phyloP scores from a whole-genome alignment of 2,797 vertebrate species.

The Coracias cyanogaster region DNA sequence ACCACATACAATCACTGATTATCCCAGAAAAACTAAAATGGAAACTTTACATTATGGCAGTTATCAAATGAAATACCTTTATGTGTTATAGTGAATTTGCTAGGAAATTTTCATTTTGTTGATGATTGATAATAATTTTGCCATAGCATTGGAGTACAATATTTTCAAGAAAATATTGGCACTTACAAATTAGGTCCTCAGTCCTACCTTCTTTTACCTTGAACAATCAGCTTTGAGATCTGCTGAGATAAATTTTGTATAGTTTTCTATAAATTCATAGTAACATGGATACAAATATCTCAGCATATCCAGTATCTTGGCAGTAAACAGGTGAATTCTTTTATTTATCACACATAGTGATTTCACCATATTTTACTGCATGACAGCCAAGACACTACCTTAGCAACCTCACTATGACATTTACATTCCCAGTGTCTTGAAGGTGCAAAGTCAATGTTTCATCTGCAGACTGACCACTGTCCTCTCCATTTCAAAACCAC shows the following conservation, averaged over 20 bases:
- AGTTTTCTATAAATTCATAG: background rate
- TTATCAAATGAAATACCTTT: background rate
- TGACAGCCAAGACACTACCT: background rate
- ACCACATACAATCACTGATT: background rate
- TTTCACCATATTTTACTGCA: background rate
- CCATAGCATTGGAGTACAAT: background rate
- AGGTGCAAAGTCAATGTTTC: background rate
- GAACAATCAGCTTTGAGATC: background rate
- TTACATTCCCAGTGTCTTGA: background rate
- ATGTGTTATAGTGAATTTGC: background rate
- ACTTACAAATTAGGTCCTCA: background rate
- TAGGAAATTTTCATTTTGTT: background rate
- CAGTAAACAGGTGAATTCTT: background rate
- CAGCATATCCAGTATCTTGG: background rate
- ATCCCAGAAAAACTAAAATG: background rate
- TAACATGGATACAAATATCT: background rate
- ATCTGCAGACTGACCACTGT: background rate
- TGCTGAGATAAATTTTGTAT: background rate
- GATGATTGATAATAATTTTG: background rate
- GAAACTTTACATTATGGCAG: background rate
- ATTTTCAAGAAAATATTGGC: background rate
- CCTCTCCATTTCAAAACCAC: background rate
- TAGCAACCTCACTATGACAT: background rate
- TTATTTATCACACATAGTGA: background rate
- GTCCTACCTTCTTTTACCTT: background rate